Evolutionary conservation across 2,797 vertebrate species (phyloP).

Genomic region (Cygnus olor): DNA sequence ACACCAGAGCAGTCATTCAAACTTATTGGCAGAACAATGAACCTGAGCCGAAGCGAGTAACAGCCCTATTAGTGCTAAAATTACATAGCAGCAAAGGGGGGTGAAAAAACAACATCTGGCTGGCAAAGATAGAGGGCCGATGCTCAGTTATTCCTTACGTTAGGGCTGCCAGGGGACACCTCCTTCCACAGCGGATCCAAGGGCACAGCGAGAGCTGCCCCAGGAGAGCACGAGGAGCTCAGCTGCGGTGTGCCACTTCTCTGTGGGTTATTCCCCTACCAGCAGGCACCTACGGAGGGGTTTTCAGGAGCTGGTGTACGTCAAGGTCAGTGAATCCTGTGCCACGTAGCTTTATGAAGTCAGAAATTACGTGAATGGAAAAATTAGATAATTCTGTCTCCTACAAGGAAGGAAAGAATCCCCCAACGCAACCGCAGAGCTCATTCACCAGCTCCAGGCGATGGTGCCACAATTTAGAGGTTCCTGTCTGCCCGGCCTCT

Average conservation of each 20-base stretch:
- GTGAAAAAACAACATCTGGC: not conserved
- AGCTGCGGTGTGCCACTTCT: rapidly evolving
- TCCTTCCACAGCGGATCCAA: not conserved
- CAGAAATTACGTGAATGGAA: not conserved
- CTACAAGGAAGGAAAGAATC: not conserved
- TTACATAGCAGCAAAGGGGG: not conserved
- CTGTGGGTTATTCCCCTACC: not conserved
- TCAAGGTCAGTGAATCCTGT: not conserved
- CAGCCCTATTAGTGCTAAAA: not conserved
- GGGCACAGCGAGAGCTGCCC: not conserved
- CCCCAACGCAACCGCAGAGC: not conserved
- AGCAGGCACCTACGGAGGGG: not conserved
- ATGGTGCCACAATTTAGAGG: not conserved
- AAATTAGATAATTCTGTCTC: not conserved
- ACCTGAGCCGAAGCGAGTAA: not conserved
- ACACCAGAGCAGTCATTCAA: not conserved
- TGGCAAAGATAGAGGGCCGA: not conserved
- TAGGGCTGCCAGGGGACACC: not conserved
- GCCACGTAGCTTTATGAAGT: not conserved
- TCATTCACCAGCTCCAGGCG: not conserved
- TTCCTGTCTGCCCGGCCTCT: not conserved
- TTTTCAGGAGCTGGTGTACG: not conserved
- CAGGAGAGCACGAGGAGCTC: not conserved
- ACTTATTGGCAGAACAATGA: not conserved
- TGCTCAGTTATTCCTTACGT: not conserved